Base-by-base conservation (phyloP, 2,888 invertebrate genomes). In the Agrochola circellaris region DNA sequence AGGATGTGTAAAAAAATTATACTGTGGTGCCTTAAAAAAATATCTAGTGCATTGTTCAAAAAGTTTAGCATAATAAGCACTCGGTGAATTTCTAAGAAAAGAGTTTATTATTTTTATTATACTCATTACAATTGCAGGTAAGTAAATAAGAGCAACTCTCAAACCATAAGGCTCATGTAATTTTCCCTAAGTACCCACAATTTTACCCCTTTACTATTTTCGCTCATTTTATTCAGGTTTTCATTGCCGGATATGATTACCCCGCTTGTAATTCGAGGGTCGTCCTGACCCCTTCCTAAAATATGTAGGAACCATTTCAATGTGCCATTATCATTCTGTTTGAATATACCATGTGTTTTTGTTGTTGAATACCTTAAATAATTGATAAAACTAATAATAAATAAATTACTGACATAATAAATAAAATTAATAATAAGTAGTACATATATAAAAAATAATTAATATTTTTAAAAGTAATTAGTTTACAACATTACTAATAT, bases 301-400 rank as follows among this genome's bases (percentile, higher is more conserved):
- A 90, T 88, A 90, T 90, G 86, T 85, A 88, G 74, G 81, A 83
- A 85, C 87, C 86, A 86, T 89, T 88, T 87, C 85, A 86, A 87
- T 85, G 79, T 79, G 64, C 72, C 79, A 88, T 89, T 89, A 87
- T 76, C 71, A 89, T 89, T 90, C 90, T 66, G 79, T 89, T 89
- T 87, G 87, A 58, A 77, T 79, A 62, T 58, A 38, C 42, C 66
- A 45, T 66, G 71, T 66, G 74, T 67, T 79, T 73, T 76, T n/a
- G n/a, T n/a, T n/a, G n/a, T n/a, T n/a, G n/a, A n/a, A n/a, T n/a
- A n/a, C n/a, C n/a, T n/a, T n/a, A n/a, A n/a, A n/a, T n/a, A n/a
- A n/a, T n/a, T n/a, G n/a, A n/a, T n/a, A n/a, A n/a, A n/a, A n/a
- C n/a, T n/a, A n/a, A n/a, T n/a, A n/a, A n/a, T n/a, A n/a, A n/a